These are phyloP conservation scores for Gasteruption jaculator DNA, from an alignment of 2,888 invertebrate genomes.

Conservation along the genomic window DNA sequence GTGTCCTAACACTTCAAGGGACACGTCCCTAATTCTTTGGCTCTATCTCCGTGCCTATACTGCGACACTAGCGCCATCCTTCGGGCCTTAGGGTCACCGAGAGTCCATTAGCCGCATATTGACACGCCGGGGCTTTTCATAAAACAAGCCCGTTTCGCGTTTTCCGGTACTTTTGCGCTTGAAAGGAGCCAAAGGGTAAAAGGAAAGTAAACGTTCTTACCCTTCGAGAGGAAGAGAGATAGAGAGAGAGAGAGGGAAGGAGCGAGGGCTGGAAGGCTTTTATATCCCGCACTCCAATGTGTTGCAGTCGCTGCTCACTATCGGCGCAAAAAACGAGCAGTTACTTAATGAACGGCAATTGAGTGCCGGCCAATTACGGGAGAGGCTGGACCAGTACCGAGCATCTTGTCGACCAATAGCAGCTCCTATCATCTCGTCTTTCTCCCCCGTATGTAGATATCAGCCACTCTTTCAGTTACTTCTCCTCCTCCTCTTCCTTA, in stretches of 20 bases:
- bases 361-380: constrained; percentile 47
- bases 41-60: no score
- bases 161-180: no score
- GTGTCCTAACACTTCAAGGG: no score
- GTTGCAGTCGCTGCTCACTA: constrained; percentile 20
- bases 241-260: background rate
- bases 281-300: background rate
- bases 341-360: constrained; percentile 47
- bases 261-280: background rate
- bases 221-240: background rate
- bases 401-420: constrained; percentile 42
- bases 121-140: no score
- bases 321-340: constrained; percentile 37
- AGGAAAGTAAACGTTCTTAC: no score
- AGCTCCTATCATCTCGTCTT: constrained; percentile 30
- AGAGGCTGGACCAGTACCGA: constrained; percentile 36
- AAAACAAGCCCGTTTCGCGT: no score
- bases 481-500: constrained; percentile 11
- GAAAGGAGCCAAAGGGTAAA: no score
- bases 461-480: constrained; percentile 15
- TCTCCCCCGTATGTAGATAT: constrained; percentile 19
- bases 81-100: no score
- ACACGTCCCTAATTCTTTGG: no score
- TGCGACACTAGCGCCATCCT: no score
- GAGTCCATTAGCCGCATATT: no score